Evolutionary conservation across 2,888 invertebrate species (phyloP).

Genomic region (Drosophila putrida): DNA sequence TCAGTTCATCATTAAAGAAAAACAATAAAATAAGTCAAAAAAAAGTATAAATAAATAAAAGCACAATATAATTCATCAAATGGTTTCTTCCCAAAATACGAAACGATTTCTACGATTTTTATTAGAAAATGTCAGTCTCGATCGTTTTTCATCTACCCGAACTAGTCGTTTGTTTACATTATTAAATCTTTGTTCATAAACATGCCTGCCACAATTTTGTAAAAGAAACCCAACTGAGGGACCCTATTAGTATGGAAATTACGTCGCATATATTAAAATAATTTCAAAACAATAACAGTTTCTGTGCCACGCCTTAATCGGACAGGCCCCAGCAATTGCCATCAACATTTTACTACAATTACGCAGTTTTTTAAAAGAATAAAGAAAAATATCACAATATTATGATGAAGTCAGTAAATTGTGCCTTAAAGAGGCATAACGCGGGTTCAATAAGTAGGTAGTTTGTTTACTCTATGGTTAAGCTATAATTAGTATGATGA

Average conservation of each 20-base stretch:
- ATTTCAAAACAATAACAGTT: conserved; percentile 72
- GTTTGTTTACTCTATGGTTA: conserved; percentile 43
- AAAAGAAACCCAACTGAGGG: background rate
- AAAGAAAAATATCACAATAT: conserved; percentile 11
- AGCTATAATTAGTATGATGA: background rate
- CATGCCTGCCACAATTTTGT: background rate
- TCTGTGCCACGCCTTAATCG: conserved; percentile 24
- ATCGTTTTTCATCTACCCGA: background rate
- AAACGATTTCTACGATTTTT: no score
- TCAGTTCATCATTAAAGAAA: conserved; percentile 10
- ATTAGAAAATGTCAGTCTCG: background rate
- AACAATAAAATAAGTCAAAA: background rate
- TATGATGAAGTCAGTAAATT: conserved; percentile 51
- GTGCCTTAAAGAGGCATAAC: conserved; percentile 32
- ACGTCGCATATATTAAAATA: conserved; percentile 61
- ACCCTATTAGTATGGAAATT: conserved; percentile 16
- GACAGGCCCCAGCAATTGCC: conserved; percentile 35
- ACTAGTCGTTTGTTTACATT: conserved; percentile 10
- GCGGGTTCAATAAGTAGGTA: conserved; percentile 53
- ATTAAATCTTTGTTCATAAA: conserved; percentile 1
- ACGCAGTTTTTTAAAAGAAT: conserved; percentile 41
- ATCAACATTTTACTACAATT: conserved; percentile 63
- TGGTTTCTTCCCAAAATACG: no score
- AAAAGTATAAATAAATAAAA: background rate
- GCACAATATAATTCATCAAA: background rate